Evolutionary conservation across 2,113 vertebrate genomes (phyloP), one percentile per base, ranked within the genome.

Genomic region (Oophaga pumilio): DNA sequence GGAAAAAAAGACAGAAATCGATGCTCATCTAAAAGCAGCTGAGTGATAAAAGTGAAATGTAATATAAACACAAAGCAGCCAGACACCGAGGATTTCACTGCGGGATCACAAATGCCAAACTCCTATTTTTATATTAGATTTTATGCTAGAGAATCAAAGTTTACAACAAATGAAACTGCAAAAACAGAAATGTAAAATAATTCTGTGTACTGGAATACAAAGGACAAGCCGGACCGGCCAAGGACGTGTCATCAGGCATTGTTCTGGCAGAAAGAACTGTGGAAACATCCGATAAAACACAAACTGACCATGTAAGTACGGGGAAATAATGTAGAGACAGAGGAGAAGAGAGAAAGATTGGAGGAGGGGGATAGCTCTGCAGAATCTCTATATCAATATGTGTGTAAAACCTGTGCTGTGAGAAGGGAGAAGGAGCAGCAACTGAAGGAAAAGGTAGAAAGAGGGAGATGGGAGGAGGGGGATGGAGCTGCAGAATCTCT

Each of bases 31-130:
- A 33, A 59, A 76, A 52, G 49, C 81, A 83, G 13, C 20, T 52
- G 52, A 73, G 8, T 74, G 66, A 73, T 74, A 84, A 84, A 84
- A 57, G 66, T 83, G 62, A 14, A 84, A 73, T 59, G 26, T 59
- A 84, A 56, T 71, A 84, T 84, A 74, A 59, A 73, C 10, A 50
- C 24, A 59, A 73, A 73, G 68, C 24, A 73, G n/a, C 15, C 24
- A 33, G 50, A 43, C 53, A 74, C 28, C 8, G 15, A 85, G 53
- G 28, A 76, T 56, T 85, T 74, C 68, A 49, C 17, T 60, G 53
- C 53, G 11, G 56, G 14, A 26, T 56, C 68, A 43, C 18, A 68
- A 68, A 50, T 6, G 20, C 33, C 13, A 69, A 7, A 15, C 49
- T 13, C 10, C 26, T 26, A 56, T 20, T 26, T 26, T 26, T 73